Conservation (phyloP, 2,888 invertebrate genomes). For the Lepas anatifera region DNA sequence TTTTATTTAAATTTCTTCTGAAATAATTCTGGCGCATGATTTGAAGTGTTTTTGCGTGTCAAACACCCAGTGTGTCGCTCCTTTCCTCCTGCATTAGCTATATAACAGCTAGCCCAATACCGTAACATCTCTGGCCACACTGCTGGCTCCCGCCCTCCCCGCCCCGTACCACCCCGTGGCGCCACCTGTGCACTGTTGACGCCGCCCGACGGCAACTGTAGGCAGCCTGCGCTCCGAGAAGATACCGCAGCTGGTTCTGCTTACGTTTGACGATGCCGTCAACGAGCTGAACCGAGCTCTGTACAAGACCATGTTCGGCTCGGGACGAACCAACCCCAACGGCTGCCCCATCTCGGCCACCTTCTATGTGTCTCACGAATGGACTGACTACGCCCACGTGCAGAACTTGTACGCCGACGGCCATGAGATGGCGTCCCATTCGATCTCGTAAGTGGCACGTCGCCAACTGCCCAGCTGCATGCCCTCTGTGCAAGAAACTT, state of each 20-base stretch:
- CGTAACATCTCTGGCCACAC: too few species aligned
- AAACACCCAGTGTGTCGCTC: too few species aligned
- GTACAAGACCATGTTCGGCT: slow-evolving; percentile 77
- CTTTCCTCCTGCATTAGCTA: too few species aligned
- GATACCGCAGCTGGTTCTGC: slow-evolving; percentile 78
- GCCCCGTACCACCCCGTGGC: too few species aligned
- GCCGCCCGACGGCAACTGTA: too few species aligned
- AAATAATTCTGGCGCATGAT: too few species aligned
- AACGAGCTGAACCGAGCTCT: slow-evolving; percentile 89
- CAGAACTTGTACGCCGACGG: slow-evolving; percentile 88
- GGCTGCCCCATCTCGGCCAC: slow-evolving; percentile 87
- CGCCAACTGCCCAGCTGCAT: too few species aligned
- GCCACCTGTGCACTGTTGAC: neutral
- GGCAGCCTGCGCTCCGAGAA: slow-evolving; percentile 68
- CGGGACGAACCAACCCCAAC: slow-evolving; percentile 78
- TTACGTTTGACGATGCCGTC: slow-evolving; percentile 90
- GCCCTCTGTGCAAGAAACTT: too few species aligned
- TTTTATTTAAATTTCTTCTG: too few species aligned
- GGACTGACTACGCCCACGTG: slow-evolving; percentile 97
- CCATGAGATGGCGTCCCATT: slow-evolving; percentile 92
- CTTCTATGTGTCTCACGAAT: slow-evolving; percentile 96
- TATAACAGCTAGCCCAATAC: too few species aligned
- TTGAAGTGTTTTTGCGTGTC: too few species aligned
- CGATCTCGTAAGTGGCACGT: slow-evolving; percentile 13
- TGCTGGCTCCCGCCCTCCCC: too few species aligned